phyloP scores from a whole-genome alignment of 2,797 vertebrate species.

The Eulemur rubriventer region DNA sequence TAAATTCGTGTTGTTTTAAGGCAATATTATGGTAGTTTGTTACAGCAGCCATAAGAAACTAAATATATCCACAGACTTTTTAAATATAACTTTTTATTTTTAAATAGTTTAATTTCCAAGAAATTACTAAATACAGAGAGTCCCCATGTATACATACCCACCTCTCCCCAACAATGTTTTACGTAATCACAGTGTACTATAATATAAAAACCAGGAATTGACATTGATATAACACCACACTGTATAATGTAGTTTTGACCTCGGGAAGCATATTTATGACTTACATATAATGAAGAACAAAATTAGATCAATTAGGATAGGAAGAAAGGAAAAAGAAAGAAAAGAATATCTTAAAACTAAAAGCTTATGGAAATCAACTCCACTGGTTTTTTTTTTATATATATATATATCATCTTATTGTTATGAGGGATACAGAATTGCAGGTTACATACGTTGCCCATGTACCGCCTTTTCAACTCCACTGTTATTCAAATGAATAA shows the following conservation, averaged over 20 bases:
- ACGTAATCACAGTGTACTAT: not conserved
- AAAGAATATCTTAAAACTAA: conserved; percentile 1
- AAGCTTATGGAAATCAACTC: not conserved
- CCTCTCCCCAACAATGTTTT: not conserved
- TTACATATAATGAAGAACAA: not conserved
- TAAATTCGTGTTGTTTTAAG: not conserved
- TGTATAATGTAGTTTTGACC: not conserved
- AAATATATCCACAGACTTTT: not conserved
- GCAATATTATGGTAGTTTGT: not conserved
- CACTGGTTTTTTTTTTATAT: too few relatives aligned
- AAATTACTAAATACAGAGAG: not conserved
- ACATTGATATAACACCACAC: not conserved
- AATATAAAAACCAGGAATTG: not conserved
- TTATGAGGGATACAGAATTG: too few relatives aligned
- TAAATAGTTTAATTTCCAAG: not conserved
- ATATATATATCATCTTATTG: too few relatives aligned
- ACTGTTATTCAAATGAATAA: conserved; percentile 1
- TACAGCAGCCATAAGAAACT: not conserved
- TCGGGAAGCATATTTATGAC: not conserved
- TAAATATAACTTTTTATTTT: not conserved
- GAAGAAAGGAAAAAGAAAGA: not conserved
- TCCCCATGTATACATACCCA: not conserved
- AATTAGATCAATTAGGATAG: not conserved
- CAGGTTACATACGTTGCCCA: too few relatives aligned
- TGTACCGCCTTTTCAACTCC: too few relatives aligned